Evolutionary conservation across 2,888 invertebrate genomes (phyloP), one percentile per base, ranked within the genome.

Genomic region (Cataglyphis altisquamis): DNA sequence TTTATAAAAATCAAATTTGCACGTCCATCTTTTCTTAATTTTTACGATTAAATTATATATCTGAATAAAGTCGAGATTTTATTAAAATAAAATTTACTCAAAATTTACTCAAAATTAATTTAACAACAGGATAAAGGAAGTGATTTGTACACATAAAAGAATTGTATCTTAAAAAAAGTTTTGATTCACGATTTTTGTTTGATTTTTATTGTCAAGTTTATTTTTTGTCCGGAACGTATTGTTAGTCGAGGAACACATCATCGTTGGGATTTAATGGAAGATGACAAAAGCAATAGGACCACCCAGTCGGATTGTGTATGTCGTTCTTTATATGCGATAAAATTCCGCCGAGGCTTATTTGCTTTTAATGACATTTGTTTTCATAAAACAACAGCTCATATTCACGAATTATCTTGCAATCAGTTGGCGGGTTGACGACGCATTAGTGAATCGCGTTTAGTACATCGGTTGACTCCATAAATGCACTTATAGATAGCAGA

Each of bases 281-380:
- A 55, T 66, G 39, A 41, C 39, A 66, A 41, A 77, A 67, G n/a
- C n/a, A 55, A 41, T 1, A 15, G n/a, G 66, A 12, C 64, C 39
- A 77, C 55, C 55, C 66, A 29, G 39, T 55, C 6, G n/a, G 3
- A 57, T 41, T 4, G 29, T 32, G 6, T 48, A 29, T 4, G 48
- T 29, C 29, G 9, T 77, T 41, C 29, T 29, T 29, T 57, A 66
- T 29, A n/a, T n/a, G 39, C 39, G 25, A 66, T 64, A 55, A 9
- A 41, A 18, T 66, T n/a, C 25, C 39, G 12, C 10, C 39, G 39
- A 66, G 39, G 39, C 67, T 77, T 55, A 77, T 77, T 57, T 41
- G 10, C 55, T 77, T 67, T 77, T 77, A 77, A 77, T 77, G 77
- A 67, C 55, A 39, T 36, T 57, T n/a, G 15, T 66, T 21, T 52